A percentile compares a stretch with the other conserved stretches of the same genome.
Conservation (phyloP, 2,113 vertebrate species). For the Neodontobutis hainanensis region DNA sequence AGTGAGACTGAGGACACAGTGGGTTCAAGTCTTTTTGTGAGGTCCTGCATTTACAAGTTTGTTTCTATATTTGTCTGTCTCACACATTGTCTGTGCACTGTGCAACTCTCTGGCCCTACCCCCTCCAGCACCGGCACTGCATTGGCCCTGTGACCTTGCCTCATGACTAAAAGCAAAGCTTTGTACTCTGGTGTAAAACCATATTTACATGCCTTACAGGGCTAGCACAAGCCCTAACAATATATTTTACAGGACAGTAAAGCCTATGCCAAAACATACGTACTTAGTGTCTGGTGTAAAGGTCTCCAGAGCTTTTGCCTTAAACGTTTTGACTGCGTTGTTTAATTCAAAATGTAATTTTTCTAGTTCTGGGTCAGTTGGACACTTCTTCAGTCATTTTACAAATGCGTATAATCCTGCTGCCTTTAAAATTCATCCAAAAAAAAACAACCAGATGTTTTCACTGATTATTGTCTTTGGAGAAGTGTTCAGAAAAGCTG, state of each 20-base stretch:
- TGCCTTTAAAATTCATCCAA: slow-evolving; percentile 27
- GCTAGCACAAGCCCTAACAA: slow-evolving; percentile 48
- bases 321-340: slow-evolving; percentile 18
- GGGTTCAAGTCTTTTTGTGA: slow-evolving; percentile 53
- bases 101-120: slow-evolving; percentile 57
- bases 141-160: slow-evolving; percentile 49
- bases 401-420: slow-evolving; percentile 8
- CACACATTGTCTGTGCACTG: slow-evolving; percentile 75
- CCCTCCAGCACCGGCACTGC: slow-evolving; percentile 69
- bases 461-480: slow-evolving; percentile 16
- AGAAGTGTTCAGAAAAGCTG: slow-evolving; percentile 15
- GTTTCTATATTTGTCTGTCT: slow-evolving; percentile 43
- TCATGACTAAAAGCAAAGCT: slow-evolving; percentile 62
- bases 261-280: slow-evolving; percentile 29
- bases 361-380: slow-evolving; percentile 12
- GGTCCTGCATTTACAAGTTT: slow-evolving; percentile 59
- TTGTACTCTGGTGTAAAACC: slow-evolving; percentile 46
- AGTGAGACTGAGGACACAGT: slow-evolving; percentile 62
- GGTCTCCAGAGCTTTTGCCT: slow-evolving; percentile 32
- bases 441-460: slow-evolving; percentile 25
- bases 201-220: slow-evolving; percentile 53
- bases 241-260: slow-evolving; percentile 25
- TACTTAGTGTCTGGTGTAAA: slow-evolving; percentile 19
- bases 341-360: slow-evolving; percentile 12
- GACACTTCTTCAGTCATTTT: slow-evolving; percentile 10